Conservation (phyloP, 2,888 invertebrate genomes). For the Anticlea derivata region DNA sequence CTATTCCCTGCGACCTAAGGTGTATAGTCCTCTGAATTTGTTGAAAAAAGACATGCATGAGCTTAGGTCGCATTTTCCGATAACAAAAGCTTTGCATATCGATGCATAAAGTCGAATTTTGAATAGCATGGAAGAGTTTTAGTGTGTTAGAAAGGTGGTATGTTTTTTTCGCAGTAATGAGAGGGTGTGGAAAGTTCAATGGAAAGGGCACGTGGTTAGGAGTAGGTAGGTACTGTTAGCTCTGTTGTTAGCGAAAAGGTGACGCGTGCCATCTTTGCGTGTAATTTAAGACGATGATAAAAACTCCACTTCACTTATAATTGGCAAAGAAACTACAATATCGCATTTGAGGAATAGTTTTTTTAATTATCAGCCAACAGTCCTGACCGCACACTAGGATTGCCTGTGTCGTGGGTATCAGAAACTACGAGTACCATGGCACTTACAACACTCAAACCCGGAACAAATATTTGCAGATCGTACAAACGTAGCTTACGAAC, state of each 20-base stretch:
- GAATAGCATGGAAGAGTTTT: background rate
- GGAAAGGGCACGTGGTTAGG: slow-evolving; percentile 19
- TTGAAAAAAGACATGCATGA: background rate
- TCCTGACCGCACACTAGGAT: no score
- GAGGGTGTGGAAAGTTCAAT: slow-evolving; percentile 22
- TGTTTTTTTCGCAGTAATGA: slow-evolving; percentile 14
- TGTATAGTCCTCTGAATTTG: background rate
- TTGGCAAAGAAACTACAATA: no score
- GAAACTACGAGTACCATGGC: no score
- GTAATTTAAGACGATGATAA: background rate
- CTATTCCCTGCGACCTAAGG: background rate
- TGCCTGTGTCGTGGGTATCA: no score
- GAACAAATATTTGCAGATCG: no score
- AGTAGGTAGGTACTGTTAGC: background rate
- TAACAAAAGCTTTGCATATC: background rate
- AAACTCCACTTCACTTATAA: no score
- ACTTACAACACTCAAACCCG: no score
- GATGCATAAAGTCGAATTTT: background rate
- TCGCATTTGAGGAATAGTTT: no score
- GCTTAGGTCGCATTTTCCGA: background rate
- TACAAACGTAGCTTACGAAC: no score
- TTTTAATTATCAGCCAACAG: no score
- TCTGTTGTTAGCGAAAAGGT: slow-evolving; percentile 13
- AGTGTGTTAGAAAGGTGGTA: slow-evolving; percentile 21
- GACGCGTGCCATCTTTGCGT: slow-evolving; percentile 22